Evolutionary conservation across 2,113 vertebrate species (phyloP), one percentile per base, ranked within the genome.

Genomic region (Poeciliopsis prolifica): DNA sequence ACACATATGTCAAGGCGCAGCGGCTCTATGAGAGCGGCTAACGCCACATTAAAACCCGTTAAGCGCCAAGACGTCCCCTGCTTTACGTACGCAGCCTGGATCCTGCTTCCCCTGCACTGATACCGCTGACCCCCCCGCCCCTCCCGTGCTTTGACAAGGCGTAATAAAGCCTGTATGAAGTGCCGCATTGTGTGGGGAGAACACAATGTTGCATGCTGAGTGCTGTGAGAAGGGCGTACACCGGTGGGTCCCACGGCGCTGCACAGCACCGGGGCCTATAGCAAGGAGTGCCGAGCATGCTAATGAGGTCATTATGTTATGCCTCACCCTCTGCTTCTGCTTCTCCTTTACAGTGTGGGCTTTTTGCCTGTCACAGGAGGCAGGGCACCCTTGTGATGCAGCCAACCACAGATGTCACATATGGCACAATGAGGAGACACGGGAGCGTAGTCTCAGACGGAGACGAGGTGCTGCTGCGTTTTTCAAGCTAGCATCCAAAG

Each of bases 301-400:
- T 95, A 95, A 95, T 94, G 92, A 94, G 94, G 90, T 93, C 93
- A 95, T 95, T 94, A 95, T 94, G 86, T 90, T 87, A 88, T 87
- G 90, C 88, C 88, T 87, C 92, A 88, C 89, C 78, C 83, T 85
- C 22, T 76, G 31, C 84, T 88, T 89, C 80, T 71, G 74, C 81
- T 89, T 31, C 89, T 71, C 77, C 85, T 88, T 93, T 92, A 94
- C 92, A 93, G 93, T 91, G 89, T 76, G 89, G 86, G 93, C 92
- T 93, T 48, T 58, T 88, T 89, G 92, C 82, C 87, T 93, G 88
- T 82, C 83, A 84, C 75, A 78, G 84, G 81, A 92, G 87, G 91
- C 86, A 83, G 84, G 84, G 80, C 71, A 70, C 89, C 84, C 78
- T 37, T 77, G 80, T 80, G 84, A 89, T 82, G 79, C 90, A 90